Evolutionary conservation across 2,113 vertebrate species (phyloP).

Genomic region (Ceyx margarethae): DNA sequence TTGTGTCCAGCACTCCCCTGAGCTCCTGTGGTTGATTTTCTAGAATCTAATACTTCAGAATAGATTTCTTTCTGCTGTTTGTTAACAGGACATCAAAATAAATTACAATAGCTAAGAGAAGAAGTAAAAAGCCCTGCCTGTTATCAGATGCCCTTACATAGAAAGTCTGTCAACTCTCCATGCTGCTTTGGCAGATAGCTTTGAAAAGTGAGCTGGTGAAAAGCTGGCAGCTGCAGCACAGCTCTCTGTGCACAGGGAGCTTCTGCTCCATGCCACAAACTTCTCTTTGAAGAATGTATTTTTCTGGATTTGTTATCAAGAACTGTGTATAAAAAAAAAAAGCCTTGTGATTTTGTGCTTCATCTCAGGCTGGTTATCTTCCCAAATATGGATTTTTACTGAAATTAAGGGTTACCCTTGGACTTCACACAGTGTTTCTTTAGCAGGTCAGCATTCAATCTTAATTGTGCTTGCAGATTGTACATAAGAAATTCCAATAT

Average conservation of each 20-base stretch:
- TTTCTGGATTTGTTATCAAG: background rate
- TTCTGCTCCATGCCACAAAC: background rate
- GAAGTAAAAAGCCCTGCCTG: background rate
- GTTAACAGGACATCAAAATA: background rate
- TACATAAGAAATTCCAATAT: background rate
- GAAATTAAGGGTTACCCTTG: background rate
- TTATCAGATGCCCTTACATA: background rate
- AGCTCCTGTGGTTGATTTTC: background rate
- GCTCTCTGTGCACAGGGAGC: background rate
- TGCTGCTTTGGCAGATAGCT: slow-evolving; percentile 33
- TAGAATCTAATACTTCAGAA: background rate
- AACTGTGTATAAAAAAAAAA: background rate
- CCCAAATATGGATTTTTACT: background rate
- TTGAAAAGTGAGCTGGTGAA: slow-evolving; percentile 15
- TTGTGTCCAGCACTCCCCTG: background rate
- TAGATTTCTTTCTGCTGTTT: background rate
- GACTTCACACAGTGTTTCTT: background rate
- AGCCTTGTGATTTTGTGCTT: background rate
- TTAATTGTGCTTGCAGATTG: background rate
- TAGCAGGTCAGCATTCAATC: background rate
- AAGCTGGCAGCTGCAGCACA: slow-evolving; percentile 19
- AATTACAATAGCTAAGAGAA: background rate
- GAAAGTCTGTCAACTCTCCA: slow-evolving; percentile 19
- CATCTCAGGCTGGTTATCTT: background rate
- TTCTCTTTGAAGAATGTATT: slow-evolving; percentile 6